Evolutionary conservation across 2,113 vertebrate species (phyloP).

Genomic region (Peucedramus taeniatus): DNA sequence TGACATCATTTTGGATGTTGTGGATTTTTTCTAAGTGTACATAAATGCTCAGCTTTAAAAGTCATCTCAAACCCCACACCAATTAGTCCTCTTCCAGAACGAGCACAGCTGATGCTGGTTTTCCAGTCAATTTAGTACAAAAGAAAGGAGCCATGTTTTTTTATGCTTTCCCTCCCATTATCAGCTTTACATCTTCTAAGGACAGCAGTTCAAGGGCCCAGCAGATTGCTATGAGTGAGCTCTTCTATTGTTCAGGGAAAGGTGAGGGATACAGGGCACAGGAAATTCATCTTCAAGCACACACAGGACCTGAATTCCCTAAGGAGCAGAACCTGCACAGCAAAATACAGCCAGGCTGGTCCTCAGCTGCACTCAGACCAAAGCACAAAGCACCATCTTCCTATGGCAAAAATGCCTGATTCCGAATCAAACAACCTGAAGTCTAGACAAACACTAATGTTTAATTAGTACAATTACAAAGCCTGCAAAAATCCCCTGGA

Average conservation of each 20-base stretch:
- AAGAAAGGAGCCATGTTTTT: background rate
- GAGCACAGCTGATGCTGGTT: background rate
- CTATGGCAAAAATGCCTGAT: background rate
- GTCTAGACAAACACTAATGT: background rate
- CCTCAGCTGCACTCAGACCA: background rate
- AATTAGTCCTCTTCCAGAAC: background rate
- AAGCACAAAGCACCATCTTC: background rate
- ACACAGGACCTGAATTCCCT: background rate
- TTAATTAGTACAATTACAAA: constrained; percentile 27
- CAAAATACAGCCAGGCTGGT: background rate
- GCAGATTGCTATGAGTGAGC: background rate
- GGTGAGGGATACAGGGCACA: background rate
- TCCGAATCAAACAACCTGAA: constrained; percentile 6
- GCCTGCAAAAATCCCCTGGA: background rate
- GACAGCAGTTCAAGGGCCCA: background rate
- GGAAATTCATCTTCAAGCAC: constrained; percentile 53
- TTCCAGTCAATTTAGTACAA: constrained; percentile 8
- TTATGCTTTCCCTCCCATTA: background rate
- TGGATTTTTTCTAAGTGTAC: background rate
- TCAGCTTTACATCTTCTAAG: constrained; percentile 11
- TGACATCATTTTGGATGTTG: background rate
- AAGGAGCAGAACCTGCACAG: background rate
- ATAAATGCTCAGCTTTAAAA: background rate
- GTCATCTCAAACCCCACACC: background rate
- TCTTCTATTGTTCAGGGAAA: background rate